Evolutionary conservation across 2,113 vertebrate species (phyloP).

Genomic region (Nibea coibor): DNA sequence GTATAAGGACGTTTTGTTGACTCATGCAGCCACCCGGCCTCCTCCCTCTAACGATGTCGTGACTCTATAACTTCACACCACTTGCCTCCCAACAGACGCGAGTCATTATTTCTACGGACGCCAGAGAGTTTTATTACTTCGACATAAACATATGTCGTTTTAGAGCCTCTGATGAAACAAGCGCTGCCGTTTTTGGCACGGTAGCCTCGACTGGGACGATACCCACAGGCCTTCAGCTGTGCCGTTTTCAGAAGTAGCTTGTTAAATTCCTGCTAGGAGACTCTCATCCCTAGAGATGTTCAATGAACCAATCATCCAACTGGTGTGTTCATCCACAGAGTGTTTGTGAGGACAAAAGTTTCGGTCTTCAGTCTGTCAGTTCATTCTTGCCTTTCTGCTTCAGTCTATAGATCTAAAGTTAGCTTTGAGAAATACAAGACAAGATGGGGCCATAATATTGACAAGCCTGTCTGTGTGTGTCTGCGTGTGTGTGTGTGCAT

Average conservation of each 20-base stretch:
- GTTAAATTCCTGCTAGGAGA: constrained; percentile 6
- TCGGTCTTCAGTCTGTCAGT: neutral
- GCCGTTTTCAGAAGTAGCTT: constrained; percentile 6
- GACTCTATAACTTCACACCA: neutral
- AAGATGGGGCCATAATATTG: constrained; percentile 45
- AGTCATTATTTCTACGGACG: neutral
- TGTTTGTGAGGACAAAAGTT: constrained; percentile 3
- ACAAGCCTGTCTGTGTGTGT: constrained; percentile 11
- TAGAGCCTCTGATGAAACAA: neutral
- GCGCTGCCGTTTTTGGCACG: neutral
- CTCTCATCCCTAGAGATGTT: neutral
- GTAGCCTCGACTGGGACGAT: neutral
- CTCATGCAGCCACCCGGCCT: neutral
- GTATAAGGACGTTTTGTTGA: too few species aligned
- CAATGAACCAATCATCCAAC: constrained; percentile 4
- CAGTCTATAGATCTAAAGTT: constrained; percentile 25
- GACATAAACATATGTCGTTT: neutral
- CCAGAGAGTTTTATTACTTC: neutral
- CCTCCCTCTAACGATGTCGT: neutral
- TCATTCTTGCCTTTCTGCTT: neutral
- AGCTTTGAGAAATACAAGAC: constrained; percentile 48
- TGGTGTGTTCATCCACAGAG: neutral
- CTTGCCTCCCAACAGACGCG: neutral
- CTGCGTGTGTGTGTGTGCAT: constrained; percentile 6
- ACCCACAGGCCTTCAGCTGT: neutral